Conservation (phyloP, 2,888 invertebrate species). For the Rugalucina vietnamica region DNA sequence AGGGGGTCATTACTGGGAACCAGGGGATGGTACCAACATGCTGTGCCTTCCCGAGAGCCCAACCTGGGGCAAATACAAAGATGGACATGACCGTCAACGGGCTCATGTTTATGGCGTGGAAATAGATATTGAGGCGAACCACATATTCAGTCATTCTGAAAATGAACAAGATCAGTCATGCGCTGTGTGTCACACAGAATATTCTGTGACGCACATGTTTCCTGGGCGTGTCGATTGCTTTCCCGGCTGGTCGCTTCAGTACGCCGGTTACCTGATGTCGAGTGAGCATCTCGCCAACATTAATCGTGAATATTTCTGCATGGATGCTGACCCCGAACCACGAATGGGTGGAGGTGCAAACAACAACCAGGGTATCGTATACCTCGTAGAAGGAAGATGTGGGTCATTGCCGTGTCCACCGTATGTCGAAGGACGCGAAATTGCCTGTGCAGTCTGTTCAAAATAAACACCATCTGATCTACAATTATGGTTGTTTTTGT, state of each 20-base stretch:
- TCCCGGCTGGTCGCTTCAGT: background rate
- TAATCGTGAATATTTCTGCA: slow-evolving; percentile 47
- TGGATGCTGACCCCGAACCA: slow-evolving; percentile 51
- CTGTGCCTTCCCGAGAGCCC: background rate
- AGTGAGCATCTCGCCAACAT: background rate
- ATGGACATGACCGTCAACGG: background rate
- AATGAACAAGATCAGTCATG: background rate
- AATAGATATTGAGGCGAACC: background rate
- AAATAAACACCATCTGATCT: too few relatives aligned
- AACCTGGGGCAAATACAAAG: background rate
- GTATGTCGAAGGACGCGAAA: slow-evolving; percentile 34
- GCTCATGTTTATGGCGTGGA: background rate
- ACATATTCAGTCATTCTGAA: background rate
- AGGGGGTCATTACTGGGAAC: background rate
- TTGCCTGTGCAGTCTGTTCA: background rate
- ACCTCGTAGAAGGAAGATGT: slow-evolving; percentile 46
- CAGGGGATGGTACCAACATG: background rate
- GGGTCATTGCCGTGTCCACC: slow-evolving; percentile 56
- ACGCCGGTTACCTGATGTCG: background rate
- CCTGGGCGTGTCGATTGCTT: background rate
- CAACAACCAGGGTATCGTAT: slow-evolving; percentile 35
- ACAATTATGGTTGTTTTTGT: too few relatives aligned
- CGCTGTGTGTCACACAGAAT: background rate
- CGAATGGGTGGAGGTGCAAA: slow-evolving; percentile 20
- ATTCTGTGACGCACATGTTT: too few relatives aligned